These are phyloP conservation scores for Acipenser transmontanus DNA, from an alignment of 2,797 vertebrate species.

Conservation along the genomic window DNA sequence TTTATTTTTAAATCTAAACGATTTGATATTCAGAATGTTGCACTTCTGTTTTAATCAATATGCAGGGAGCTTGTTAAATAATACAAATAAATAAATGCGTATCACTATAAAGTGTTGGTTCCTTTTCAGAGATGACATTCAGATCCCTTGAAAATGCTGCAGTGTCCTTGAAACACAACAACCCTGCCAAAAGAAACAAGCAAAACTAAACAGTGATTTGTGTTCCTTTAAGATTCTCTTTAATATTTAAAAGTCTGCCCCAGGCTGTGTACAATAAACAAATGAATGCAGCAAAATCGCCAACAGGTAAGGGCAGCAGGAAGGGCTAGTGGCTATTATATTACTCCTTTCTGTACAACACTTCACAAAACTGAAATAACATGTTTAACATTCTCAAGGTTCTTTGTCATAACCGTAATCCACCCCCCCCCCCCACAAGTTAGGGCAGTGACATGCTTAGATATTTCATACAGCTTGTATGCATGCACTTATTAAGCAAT, in stretches of 20 bases:
- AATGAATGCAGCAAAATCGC: conserved; percentile 31
- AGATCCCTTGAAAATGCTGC: background rate
- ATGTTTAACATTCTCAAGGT: too few relatives aligned
- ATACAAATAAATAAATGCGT: too few relatives aligned
- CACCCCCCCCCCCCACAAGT: too few relatives aligned
- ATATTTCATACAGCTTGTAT: background rate
- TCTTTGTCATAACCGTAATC: too few relatives aligned
- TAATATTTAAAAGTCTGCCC: conserved; percentile 40
- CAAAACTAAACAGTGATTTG: conserved; percentile 6
- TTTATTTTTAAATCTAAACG: too few relatives aligned
- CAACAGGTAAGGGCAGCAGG: conserved; percentile 30
- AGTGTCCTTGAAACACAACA: conserved; percentile 1
- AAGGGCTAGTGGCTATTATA: background rate
- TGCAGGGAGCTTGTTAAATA: too few relatives aligned
- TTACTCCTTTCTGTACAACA: conserved; percentile 1
- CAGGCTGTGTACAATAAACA: conserved; percentile 29
- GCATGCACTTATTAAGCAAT: background rate
- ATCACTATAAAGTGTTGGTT: background rate
- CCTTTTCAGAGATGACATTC: background rate
- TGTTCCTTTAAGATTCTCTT: conserved; percentile 12
- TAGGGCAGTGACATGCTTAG: background rate
- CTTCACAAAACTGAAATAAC: background rate
- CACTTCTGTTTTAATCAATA: too few relatives aligned
- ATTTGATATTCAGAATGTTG: too few relatives aligned
- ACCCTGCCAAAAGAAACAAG: background rate